phyloP scores from a whole-genome alignment of 1,140 invertebrate genomes.

The Nephotettix cincticeps region DNA sequence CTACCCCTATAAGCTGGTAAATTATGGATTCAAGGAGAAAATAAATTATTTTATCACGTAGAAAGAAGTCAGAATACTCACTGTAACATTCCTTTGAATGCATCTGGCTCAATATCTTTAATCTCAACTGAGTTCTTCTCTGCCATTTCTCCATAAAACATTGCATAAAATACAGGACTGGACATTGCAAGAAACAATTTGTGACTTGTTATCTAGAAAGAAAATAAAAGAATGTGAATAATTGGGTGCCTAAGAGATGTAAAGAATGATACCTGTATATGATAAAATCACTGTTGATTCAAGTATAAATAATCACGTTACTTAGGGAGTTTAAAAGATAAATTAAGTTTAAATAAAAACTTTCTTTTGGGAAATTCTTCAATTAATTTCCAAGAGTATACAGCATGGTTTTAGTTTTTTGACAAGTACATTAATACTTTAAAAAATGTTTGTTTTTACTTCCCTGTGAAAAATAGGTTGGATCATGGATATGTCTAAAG shows the following conservation, averaged over 20 bases:
- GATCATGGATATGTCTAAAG: too few species aligned
- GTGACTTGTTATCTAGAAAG: constrained; percentile 64
- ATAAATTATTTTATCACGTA: too few species aligned
- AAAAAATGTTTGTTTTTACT: too few species aligned
- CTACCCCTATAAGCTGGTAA: too few species aligned
- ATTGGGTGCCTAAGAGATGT: too few species aligned
- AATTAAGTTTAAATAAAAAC: neutral
- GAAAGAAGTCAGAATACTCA: constrained; percentile 39
- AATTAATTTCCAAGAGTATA: too few species aligned
- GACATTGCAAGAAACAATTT: constrained; percentile 81
- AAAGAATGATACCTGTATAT: neutral
- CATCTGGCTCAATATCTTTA: constrained; percentile 78
- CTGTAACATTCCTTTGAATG: constrained; percentile 76
- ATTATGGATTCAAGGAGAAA: too few species aligned
- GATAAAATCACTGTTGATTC: neutral
- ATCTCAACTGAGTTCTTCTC: constrained; percentile 74
- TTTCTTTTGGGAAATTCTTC: neutral
- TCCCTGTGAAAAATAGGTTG: too few species aligned
- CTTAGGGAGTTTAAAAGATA: neutral
- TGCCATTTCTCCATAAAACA: constrained; percentile 74
- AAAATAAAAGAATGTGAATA: constrained; percentile 22
- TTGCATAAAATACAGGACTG: constrained; percentile 78
- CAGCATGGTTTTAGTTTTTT: too few species aligned
- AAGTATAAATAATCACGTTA: neutral
- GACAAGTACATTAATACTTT: too few species aligned